Evolutionary conservation across 1,140 invertebrate species (phyloP).

Genomic region (Calliopsis andreniformis): DNA sequence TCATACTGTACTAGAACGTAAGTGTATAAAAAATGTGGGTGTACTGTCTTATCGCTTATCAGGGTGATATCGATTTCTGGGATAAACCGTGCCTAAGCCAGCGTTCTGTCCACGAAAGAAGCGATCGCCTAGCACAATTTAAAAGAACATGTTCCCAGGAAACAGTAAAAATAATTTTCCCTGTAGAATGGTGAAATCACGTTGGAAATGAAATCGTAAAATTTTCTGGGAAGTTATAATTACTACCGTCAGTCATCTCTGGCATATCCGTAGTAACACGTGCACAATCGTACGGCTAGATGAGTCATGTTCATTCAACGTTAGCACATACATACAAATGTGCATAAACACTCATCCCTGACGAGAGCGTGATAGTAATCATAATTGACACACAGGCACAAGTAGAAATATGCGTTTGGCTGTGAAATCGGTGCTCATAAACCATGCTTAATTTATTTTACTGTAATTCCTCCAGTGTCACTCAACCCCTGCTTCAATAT

Average conservation of each 20-base stretch:
- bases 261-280: constrained; percentile 48
- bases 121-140: not conserved
- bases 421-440: not conserved
- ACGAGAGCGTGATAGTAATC: not conserved
- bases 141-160: not conserved
- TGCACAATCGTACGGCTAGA: constrained; percentile 36
- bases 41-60: constrained; percentile 15
- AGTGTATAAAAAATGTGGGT: not conserved
- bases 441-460: not conserved
- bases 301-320: constrained; percentile 62
- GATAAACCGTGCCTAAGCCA: not conserved
- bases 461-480: too few species aligned
- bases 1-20: too few species aligned
- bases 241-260: constrained; percentile 11
- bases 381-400: not conserved
- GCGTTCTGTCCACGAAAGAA: not conserved
- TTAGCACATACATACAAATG: not conserved
- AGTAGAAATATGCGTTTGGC: not conserved
- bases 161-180: not conserved
- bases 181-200: constrained; percentile 4
- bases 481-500: not conserved
- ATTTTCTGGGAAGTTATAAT: constrained; percentile 50
- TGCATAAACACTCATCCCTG: not conserved
- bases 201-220: not conserved
- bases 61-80: constrained; percentile 9